Base-by-base conservation (phyloP, 2,888 invertebrate species). In the Rapana venosa region DNA sequence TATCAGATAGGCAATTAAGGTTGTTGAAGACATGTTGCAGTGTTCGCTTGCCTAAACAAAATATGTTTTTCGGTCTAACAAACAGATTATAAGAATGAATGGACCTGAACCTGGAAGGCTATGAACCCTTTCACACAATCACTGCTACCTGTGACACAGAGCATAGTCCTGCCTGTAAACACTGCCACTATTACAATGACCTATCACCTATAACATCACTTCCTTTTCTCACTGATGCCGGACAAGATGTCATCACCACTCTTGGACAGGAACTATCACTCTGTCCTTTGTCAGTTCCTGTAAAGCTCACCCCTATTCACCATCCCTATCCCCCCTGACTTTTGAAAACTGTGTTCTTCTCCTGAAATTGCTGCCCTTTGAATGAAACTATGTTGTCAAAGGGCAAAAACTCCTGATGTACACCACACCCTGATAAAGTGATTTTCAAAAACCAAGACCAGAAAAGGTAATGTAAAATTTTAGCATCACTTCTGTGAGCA, bases 391-490 rank as follows among this genome's bases (percentile, higher is more conserved):
- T 35, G 32, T 32, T 32, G 79, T 17, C 26, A 79, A 79, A 79
- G 79, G 79, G 79, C 79, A 35, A 79, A 11, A 79, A 79, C 79
- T 35, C 79, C 5, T 74, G 35, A 11, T 26, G 32, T 35, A 32
- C 79, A 35, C 79, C 79, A 32, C 79, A 32, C 79, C 79, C 79
- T 20, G 79, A 32, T 79, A 79, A 79, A 79, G 32, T 32, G 79
- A 1, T 15, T 79, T 26, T 79, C 32, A 13, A 79, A 35, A 35
- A 22, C 30, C 13, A 32, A 47, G 47, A 47, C 47, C 61, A 15
- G 2, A 30, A 79, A 79, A 35, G 79, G 32, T 35, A 35, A 17
- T 15, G 32, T 35, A 79, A 35, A 79, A 32, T 35, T 79, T 79
- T 79, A 79, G 79, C 17, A 26, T 79, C 32, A 32, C 35, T 20